Evolutionary conservation across 2,113 vertebrate genomes (phyloP), one percentile per base, ranked within the genome.

Genomic region (Cottus gobio): DNA sequence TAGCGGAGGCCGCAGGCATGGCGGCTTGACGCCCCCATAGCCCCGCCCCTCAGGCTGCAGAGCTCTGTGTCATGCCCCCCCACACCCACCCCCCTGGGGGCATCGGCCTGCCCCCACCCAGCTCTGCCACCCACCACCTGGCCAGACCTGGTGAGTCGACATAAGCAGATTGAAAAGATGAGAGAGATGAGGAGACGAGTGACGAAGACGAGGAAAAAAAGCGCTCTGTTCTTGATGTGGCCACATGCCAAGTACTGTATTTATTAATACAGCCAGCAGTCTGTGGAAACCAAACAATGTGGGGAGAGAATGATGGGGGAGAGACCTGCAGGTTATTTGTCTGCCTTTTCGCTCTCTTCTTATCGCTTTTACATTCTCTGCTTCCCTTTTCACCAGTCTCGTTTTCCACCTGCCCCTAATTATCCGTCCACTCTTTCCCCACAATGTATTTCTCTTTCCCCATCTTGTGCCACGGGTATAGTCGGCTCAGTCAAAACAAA

Each of bases 61-160:
- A 75, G 71, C 69, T 71, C 70, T 67, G 82, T 82, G 89, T 87
- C 89, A 94, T 94, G 93, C 87, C 83, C 84, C 91, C 78, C 37
- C 85, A 89, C 86, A 80, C 72, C 54, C 87, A 84, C 77, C 86
- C 84, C 68, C 87, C 85, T 2, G 79, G 86, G 91, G 88, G 89
- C 79, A 52, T 39, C 5, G 46, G 72, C 79, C 80, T 84, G 58
- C 80, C 87, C 77, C 76, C 54, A 9, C 54, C 87, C 42, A 71
- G 66, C 11, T 34, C 74, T 9, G 34, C 83, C 77, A 63, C 63
- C 83, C 65, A 61, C 70, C 57, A 68, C 71, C 77, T 80, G 68
- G 70, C 78, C 71, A 91, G 86, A 86, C 77, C 87, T n/a, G 92
- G 94, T 95, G 84, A 94, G 93, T 92, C 15, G 7, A 71, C 3